Evolutionary conservation across 1,140 invertebrate species (phyloP), one percentile per base, ranked within the genome.

Genomic region (Vollenhovia emeryi): DNA sequence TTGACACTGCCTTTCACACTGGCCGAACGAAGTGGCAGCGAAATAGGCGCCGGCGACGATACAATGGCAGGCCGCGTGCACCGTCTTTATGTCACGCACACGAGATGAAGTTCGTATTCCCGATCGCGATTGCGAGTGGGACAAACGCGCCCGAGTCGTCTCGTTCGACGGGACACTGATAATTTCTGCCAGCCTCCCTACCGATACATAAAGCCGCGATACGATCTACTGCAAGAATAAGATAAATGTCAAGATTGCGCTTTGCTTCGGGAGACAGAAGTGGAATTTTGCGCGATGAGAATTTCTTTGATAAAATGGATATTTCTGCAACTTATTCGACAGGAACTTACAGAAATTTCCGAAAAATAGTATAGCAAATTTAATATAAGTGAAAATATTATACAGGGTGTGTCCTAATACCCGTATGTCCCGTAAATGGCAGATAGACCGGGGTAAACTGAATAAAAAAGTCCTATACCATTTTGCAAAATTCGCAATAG

Each of bases 1-100:
- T 85, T 86, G 83, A 86, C 90, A 86, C 50, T 57, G 85, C 74
- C 57, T 90, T 83, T 89, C 84, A 86, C 76, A 45, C 43, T 48
- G 45, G 7, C 11, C 71, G 69, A 8, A 24, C 45, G 27, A 50
- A 52, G 27, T 33, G 48, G 36, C 55, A 50, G 50, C 75, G 84
- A 82, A 82, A 84, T 78, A 74, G 71, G 64, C 74, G 86, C 84
- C 84, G 64, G 24, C 45, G 36, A 36, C 55, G 84, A 84, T 82
- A 89, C 88, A 89, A 89, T 89, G 64, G 71, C 52, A n/a, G 45
- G 68, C 36, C 36, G 8, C 64, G 64, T 40, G 48, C 13, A 36
- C 43, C 64, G 48, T 71, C 78, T 80, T 68, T 68, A 45, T 68
- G 64, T 64, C 50, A 66, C 68, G 82, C 18, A 73, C 64, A 55